Base-by-base conservation (phyloP, 2,888 invertebrate species). In the Drosophila incognita region DNA sequence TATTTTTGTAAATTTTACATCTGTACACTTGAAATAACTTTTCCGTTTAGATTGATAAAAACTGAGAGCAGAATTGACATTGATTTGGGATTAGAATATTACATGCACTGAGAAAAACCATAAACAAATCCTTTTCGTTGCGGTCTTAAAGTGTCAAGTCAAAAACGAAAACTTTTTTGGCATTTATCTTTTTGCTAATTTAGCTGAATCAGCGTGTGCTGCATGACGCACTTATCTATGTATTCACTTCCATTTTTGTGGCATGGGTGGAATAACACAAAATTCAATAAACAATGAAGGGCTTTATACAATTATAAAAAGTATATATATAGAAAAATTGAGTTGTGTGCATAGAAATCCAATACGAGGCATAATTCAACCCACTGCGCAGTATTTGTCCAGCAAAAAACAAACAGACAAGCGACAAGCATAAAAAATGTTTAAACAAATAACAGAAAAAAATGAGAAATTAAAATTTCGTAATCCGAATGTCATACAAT, bases 401-500 rank as follows among this genome's bases (percentile, higher is more conserved):
- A 35, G 64, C 59, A 51, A 61, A 64, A 60, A 61, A 57, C 49
- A 40, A 51, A 27, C 54, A 24, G 4, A 58, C 76, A 80, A 11
- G 48, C 40, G 60, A 80, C 63, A 78, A 65, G 69, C 74, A 69
- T 65, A 62, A 71, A 52, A 63, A 65, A 68, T 75, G 58, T 67
- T 58, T 68, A 69, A 71, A 62, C 56, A 68, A 82, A 70, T 65
- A 53, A 36, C 8, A 38, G 21, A 38, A 36, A 68, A 56, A 56
- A 56, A 29, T 40, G 59, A 42, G 57, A 77, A 72, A 65, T 75
- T 73, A 65, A 72, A 38, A 69, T 85, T 88, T 85, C 83, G 90
- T 88, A 85, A 85, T 88, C 77, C 81, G 66, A 90, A 62, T 85
- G 85, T 85, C 85, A 86, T 90, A 88, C 85, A 85, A 85, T 85